Base-by-base conservation (phyloP, 2,113 vertebrate genomes). In the Tichodroma muraria region DNA sequence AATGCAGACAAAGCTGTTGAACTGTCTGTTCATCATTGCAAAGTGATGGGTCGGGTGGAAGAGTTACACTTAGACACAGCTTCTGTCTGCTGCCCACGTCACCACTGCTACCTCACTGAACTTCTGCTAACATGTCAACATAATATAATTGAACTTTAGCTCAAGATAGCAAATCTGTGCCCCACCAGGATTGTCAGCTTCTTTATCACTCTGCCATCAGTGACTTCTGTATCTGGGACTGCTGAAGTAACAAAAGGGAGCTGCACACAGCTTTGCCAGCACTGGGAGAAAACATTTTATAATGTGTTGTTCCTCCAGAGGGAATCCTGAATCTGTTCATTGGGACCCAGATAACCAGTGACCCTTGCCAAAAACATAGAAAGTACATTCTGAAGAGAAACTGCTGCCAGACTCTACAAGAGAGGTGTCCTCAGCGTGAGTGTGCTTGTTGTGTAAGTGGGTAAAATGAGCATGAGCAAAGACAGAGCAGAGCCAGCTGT, bases 61-160 rank as follows among this genome's bases (percentile, higher is more conserved):
- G 66, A 88, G 47, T 44, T n/a, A 50, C 40, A 12, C 85, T 15
- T 15, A 70, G 71, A 80, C 27, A 6, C 19, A 19, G 31, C 37
- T 90, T 71, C 33, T 85, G 78, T 80, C 81, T 91, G 81, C 78
- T 44, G 37, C 79, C 68, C 8, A 9, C 3, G 4, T 83, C 57
- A 80, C 77, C 42, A 38, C 23, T 38, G 59, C 72, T 49, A 76
- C 65, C 71, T 93, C 27, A 1, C 1, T 89, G 78, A 89, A 85
- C 70, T 87, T 66, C 52, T 95, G 88, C 82, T 86, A 66, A 49
- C 6, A 15, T 57, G 52, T 64, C 88, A 82, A 56, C 52, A 9
- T 66, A 33, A 59, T 85, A 7, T 30, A 56, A 40, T 23, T 94
- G 94, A 94, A 86, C 92, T 96, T 94, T 94, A 94, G 56, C 86